Base-by-base conservation (phyloP, 2,113 vertebrate species). In the Oreotrochilus melanogaster region DNA sequence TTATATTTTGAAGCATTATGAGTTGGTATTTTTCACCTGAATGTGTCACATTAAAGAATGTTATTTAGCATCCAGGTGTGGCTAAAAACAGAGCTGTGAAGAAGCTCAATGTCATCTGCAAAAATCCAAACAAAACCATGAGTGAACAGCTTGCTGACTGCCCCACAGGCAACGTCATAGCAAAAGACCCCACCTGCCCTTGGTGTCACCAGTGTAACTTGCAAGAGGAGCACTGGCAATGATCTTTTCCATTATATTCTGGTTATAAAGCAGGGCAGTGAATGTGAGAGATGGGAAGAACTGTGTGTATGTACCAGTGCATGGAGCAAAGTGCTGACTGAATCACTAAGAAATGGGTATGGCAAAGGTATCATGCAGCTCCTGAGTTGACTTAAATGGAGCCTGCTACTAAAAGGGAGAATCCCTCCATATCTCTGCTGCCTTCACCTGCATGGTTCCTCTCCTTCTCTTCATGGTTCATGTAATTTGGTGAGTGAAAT, bases 1-100 rank as follows among this genome's bases (percentile, higher is more conserved):
- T 70, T 1, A 60, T 83, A 78, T 92, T 95, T 95, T 58, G 89
- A 83, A 72, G 33, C 30, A 25, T 75, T 91, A 61, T 71, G 80
- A 50, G 19, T 60, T 72, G 75, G 3, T n/a, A 71, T 58, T 92
- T 86, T 91, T 82, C 75, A 70, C 84, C 54, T 47, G n/a, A 79
- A 84, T 78, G 6, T 45, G 64, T 78, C 78, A 65, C 69, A 84
- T 78, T 62, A 84, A 88, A 86, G 60, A n/a, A 15, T 69, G 47
- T 54, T 1, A 28, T 61, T 89, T 60, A 53, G 2, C 30, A 92
- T 45, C 14, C 39, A 85, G 62, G 64, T 87, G 19, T 35, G 1
- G 1, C 35, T 54, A 51, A 74, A 78, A 48, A 3, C 5, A 88
- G 66, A 89, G 86, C 82, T 61, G 24, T 30, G n/a, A 88, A 89